Evolutionary conservation across 2,888 invertebrate species (phyloP), one percentile per base, ranked within the genome.

Genomic region (Eupeodes luniger): DNA sequence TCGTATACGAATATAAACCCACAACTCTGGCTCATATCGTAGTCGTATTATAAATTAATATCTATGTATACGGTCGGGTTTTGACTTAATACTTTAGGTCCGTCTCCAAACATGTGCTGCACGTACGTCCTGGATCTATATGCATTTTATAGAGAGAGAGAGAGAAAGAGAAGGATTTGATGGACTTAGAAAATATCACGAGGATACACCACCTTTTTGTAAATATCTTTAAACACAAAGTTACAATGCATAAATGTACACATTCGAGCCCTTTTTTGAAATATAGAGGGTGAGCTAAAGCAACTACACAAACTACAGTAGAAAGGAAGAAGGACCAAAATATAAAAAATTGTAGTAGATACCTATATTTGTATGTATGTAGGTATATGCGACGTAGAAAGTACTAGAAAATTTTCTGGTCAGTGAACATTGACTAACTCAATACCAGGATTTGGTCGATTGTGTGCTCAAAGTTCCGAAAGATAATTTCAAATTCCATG

Each of bases 401-500:
- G 67, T 61, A 83, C 76, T 78, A 83, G 86, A 85, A 85, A 86
- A 86, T 81, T 85, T 83, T 85, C 81, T 89, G 85, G 89, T 83
- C 89, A 89, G 76, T 89, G 89, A 81, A 84, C 89, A 89, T 76
- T 76, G 83, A 83, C 89, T 89, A 89, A 89, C 88, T 88, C 89
- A 89, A 89, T 89, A 89, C 80, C 89, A 89, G 82, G 88, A 83
- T 89, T 85, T 85, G 83, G 83, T 89, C 89, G 85, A 81, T 89
- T 89, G 85, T 89, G 85, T 89, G 89, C 85, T 85, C 89, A 89
- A 89, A 89, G 89, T 83, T 82, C 89, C 89, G 89, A 89, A 70
- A 89, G 83, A 88, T 89, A 89, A 89, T 89, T 89, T 83, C 80
- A 89, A 85, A 89, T 89, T 89, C 85, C 80, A 89, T 83, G 89